Base-by-base conservation (phyloP, 2,888 invertebrate species). In the Colostygia pectinataria region DNA sequence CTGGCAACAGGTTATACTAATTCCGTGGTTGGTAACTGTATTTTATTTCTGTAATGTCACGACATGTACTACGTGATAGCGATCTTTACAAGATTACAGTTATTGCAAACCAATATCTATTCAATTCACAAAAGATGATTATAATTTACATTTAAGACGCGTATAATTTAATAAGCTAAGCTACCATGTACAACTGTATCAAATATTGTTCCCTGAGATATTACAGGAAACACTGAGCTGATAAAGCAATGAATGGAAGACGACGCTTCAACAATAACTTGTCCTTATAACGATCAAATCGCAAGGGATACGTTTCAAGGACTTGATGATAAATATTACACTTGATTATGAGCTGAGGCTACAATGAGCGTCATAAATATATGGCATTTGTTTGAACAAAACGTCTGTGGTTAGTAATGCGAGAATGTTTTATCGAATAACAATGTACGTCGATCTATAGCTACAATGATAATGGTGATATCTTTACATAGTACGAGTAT, bases 291-390 rank as follows among this genome's bases (percentile, higher is more conserved):
- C 28, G 42, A 42, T 44, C 37, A 28, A 32, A 48, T 33, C 40
- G 24, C 31, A 40, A 36, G 40, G 40, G 43, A 41, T 38, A 36
- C 36, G 47, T 38, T 25, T 48, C 42, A 48, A 48, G 53, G 48
- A 44, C 53, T 39, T 31, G 23, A 32, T 32, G 14, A 43, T 53
- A 53, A 47, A 52, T 24, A 52, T 20, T 39, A 23, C 39, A 48
- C 37, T 51, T 52, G 18, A 47, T 37, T 44, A 41, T 48, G 13
- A n/a, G n/a, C 13, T 20, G 20, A 46, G 38, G 25, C 50, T 49
- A 53, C 39, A 60, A 56, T 59, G 42, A 46, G 47, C 60, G 57
- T 61, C 65, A 66, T 66, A 71, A 70, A 61, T 65, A 66, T 59
- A 66, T 63, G 71, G 67, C 60, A 62, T 59, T 57, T 61, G 57